Base-by-base conservation (phyloP, 2,113 vertebrate genomes). In the Gambusia affinis region DNA sequence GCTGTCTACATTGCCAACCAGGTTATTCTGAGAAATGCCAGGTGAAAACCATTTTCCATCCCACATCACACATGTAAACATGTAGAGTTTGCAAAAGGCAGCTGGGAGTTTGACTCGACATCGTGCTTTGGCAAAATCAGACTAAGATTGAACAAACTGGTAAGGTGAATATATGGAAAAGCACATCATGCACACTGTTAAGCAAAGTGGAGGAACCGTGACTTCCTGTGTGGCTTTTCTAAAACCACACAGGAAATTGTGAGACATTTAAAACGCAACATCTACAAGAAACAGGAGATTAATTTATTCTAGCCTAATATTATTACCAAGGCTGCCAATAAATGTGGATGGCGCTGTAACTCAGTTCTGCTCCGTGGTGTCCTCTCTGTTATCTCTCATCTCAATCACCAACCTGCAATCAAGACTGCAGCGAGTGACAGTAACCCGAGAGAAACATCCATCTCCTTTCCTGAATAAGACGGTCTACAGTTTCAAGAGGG, bases 401-500 rank as follows among this genome's bases (percentile, higher is more conserved):
- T 92, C 90, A 92, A 89, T 94, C 89, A 88, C 68, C 90, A 87
- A 79, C 68, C 66, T 78, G 83, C 88, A 92, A 93, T 93, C 92
- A 91, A 87, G 90, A 90, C 88, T 92, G 84, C 80, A 80, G 67
- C 79, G 65, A 70, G 74, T 64, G 74, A 82, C 77, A 82, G 91
- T 89, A 93, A 94, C 79, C 79, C 0, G 87, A 94, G 88, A 86
- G 75, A 85, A 2, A 28, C 72, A 67, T 67, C 47, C 86, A 86
- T 88, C 91, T 91, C 86, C 60, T 54, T 81, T 91, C 87, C 87
- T 87, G 88, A 92, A 93, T 87, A 91, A 89, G 89, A 88, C 85
- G 74, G 87, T 88, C 82, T 94, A 85, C 64, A 12, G 87, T 94
- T 93, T 88, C 93, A 90, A 77, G 81, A 72, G 79, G 69, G 75